phyloP scores from a whole-genome alignment of 2,797 vertebrate genomes.

The Tenualosa ilisha region DNA sequence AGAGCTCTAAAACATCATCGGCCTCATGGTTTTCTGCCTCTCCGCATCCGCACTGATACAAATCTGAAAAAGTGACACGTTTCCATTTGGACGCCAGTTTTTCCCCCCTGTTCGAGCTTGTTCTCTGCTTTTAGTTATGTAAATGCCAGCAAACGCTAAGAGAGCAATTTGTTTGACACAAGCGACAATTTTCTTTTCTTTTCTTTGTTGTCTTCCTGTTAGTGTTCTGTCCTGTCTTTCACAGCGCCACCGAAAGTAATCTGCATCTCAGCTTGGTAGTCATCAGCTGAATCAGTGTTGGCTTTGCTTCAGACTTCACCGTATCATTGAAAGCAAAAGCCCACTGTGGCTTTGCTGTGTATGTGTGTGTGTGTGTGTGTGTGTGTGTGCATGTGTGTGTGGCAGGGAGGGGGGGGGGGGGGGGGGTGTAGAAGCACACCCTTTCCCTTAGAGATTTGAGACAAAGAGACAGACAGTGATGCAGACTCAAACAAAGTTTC shows the following conservation, averaged over 20 bases:
- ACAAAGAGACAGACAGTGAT: background rate
- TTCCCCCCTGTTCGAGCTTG: background rate
- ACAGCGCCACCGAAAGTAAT: background rate
- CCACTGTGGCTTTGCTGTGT: background rate
- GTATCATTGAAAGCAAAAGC: background rate
- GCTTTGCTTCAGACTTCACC: background rate
- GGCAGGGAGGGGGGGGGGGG: too few relatives aligned
- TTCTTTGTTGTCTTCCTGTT: background rate
- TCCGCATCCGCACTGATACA: background rate
- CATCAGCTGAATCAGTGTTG: background rate
- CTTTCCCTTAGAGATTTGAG: background rate
- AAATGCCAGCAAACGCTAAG: background rate
- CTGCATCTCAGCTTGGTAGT: conserved; percentile 11
- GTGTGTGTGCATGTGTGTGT: too few relatives aligned
- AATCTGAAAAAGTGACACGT: background rate
- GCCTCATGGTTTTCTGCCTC: background rate
- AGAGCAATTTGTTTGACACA: background rate
- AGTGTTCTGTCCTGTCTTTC: background rate
- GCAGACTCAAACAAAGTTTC: background rate
- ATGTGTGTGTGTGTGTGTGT: too few relatives aligned
- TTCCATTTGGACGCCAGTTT: background rate
- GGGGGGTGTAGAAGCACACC: too few relatives aligned
- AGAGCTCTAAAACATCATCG: background rate
- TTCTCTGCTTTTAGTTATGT: background rate
- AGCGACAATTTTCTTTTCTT: background rate